Conservation (phyloP, 2,888 invertebrate species). For the Cataglyphis rosenhaueri region DNA sequence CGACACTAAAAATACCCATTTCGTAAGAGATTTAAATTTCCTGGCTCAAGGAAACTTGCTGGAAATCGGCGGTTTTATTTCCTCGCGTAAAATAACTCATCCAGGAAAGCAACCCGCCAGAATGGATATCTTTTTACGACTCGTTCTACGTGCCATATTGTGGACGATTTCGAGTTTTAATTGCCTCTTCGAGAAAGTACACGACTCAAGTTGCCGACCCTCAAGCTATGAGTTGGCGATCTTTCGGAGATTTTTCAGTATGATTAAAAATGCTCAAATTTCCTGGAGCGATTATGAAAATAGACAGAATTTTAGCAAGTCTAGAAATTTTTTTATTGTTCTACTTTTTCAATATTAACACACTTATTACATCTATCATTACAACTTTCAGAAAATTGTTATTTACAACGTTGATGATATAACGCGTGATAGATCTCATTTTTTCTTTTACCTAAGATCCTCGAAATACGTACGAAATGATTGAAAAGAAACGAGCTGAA, state of each 20-base stretch:
- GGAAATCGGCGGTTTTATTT: constrained; percentile 73
- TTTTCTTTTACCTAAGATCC: constrained; percentile 56
- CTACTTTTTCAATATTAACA: constrained; percentile 4
- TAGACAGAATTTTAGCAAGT: not conserved
- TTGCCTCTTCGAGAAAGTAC: constrained; percentile 63
- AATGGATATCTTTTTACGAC: constrained; percentile 64
- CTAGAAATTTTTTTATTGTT: not conserved
- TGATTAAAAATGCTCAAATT: constrained; percentile 19
- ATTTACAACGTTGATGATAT: constrained; percentile 15
- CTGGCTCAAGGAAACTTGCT: constrained; percentile 71
- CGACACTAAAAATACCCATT: constrained; percentile 70
- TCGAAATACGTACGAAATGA: constrained; percentile 41
- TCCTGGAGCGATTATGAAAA: constrained; percentile 33
- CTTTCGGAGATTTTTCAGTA: constrained; percentile 7
- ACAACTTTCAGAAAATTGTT: not conserved
- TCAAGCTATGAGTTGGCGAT: constrained; percentile 3
- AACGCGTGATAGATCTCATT: constrained; percentile 3
- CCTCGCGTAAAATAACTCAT: constrained; percentile 64
- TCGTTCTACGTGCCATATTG: constrained; percentile 57
- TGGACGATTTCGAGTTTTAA: constrained; percentile 64
- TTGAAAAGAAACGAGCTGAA: constrained; percentile 35
- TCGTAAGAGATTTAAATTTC: constrained; percentile 78
- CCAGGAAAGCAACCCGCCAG: constrained; percentile 10
- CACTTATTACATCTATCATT: not conserved
- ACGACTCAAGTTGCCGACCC: constrained; percentile 16